phyloP scores from a whole-genome alignment of 2,113 vertebrate genomes.

The Sphaerodactylus townsendi region DNA sequence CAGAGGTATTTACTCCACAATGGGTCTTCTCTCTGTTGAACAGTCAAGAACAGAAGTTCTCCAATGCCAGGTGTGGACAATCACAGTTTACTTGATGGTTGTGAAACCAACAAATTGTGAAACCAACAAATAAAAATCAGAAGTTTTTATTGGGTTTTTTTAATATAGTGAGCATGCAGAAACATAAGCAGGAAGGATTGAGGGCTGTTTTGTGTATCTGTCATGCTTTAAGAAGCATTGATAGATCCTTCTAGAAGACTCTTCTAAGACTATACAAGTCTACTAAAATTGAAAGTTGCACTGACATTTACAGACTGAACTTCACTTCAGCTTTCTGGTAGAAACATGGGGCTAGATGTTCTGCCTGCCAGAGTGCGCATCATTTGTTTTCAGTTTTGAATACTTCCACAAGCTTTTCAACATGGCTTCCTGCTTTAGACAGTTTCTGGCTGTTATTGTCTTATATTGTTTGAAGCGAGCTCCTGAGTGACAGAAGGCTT shows the following conservation, averaged over 20 bases:
- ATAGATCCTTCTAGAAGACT: too few relatives aligned
- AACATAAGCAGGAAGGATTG: too few relatives aligned
- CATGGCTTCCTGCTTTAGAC: not conserved
- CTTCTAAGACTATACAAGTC: too few relatives aligned
- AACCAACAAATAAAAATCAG: not conserved
- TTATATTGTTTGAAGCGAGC: rapidly evolving
- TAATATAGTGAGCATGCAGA: not conserved
- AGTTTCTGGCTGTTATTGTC: not conserved
- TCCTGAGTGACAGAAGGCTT: rapidly evolving
- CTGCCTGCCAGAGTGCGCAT: not conserved
- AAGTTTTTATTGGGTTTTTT: not conserved
- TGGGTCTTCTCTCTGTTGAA: not conserved
- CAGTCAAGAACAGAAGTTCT: too few relatives aligned
- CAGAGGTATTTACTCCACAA: too few relatives aligned
- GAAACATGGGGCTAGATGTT: not conserved
- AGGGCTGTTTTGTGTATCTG: not conserved
- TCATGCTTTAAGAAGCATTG: too few relatives aligned
- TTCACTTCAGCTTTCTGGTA: not conserved
- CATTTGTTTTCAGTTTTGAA: not conserved
- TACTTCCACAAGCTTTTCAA: too few relatives aligned
- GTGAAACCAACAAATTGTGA: not conserved
- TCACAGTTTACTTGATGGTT: not conserved
- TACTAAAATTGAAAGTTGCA: too few relatives aligned
- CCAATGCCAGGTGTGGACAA: not conserved
- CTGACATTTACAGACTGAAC: too few relatives aligned